Percentiles rank a stretch among this genome's conserved stretches.
Evolutionary conservation across 1,140 invertebrate species (phyloP).

Genomic region (Helicoverpa armigera): DNA sequence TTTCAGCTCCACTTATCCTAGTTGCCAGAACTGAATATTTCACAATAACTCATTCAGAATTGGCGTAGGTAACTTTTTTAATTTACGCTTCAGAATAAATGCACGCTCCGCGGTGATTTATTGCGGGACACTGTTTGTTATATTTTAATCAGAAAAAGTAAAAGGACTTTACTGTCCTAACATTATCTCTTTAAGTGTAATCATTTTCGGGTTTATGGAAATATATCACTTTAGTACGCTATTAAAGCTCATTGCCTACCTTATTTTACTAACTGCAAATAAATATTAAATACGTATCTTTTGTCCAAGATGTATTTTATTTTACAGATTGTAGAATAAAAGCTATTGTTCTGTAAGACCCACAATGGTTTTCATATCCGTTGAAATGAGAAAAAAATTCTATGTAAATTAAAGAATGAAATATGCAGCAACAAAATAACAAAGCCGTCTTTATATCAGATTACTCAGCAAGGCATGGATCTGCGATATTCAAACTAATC

Average conservation of each 20-base stretch:
- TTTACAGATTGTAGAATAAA: conserved; percentile 41
- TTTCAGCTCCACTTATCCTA: conserved; percentile 27
- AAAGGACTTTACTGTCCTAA: conserved; percentile 39
- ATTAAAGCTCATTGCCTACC: not conserved
- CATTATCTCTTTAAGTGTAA: conserved; percentile 35
- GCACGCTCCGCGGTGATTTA: conserved; percentile 79
- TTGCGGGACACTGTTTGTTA: conserved; percentile 66
- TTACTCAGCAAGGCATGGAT: conserved; percentile 33
- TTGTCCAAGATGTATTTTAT: conserved; percentile 27
- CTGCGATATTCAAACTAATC: conserved; percentile 38
- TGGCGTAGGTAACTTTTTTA: conserved; percentile 81
- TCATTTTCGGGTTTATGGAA: conserved; percentile 14
- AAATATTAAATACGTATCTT: conserved; percentile 5
- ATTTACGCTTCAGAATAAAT: conserved; percentile 80
- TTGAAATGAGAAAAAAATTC: conserved; percentile 28
- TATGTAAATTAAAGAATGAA: conserved; percentile 45
- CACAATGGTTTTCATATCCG: conserved; percentile 33
- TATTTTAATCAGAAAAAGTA: conserved; percentile 57
- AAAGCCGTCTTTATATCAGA: conserved; percentile 36
- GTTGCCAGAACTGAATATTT: conserved; percentile 59
- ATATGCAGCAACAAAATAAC: conserved; percentile 39
- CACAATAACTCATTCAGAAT: conserved; percentile 83
- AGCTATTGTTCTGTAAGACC: conserved; percentile 29
- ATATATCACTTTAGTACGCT: not conserved
- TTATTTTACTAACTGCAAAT: not conserved